These are phyloP conservation scores for Aphelocoma californica DNA, from an alignment of 2,797 vertebrate genomes.

Conservation along the genomic window DNA sequence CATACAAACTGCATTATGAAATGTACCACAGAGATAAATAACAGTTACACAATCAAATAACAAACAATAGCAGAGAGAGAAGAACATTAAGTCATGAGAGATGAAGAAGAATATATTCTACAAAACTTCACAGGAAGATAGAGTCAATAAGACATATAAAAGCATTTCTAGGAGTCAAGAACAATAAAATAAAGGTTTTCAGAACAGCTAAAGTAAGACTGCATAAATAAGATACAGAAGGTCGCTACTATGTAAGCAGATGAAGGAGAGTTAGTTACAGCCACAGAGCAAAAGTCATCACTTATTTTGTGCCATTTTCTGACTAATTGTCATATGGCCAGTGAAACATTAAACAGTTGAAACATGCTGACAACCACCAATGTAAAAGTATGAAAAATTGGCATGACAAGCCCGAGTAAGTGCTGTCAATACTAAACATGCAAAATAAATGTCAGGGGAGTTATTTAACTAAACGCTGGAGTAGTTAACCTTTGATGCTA, in stretches of 20 bases:
- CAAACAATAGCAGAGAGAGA: conserved; percentile 21
- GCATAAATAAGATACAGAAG: not conserved
- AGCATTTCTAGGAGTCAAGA: not conserved
- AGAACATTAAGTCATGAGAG: not conserved
- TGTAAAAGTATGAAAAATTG: conserved; percentile 19
- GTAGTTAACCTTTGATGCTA: not conserved
- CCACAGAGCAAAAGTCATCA: not conserved
- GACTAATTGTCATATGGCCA: not conserved
- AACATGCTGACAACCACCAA: not conserved
- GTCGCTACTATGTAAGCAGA: not conserved
- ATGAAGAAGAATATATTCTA: not conserved
- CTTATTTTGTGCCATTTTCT: not conserved
- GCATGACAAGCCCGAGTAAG: not conserved
- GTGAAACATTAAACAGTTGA: not conserved
- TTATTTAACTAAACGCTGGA: not conserved
- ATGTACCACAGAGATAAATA: conserved; percentile 30
- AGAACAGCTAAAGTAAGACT: not conserved
- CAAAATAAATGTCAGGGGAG: not conserved
- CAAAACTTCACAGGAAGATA: not conserved
- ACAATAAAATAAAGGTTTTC: not conserved
- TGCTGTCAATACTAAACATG: not conserved
- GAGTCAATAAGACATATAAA: not conserved
- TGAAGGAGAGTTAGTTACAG: not conserved
- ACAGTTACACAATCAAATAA: conserved; percentile 23
- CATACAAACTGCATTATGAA: conserved; percentile 8